Percentiles rank a stretch among this genome's conserved stretches.
phyloP scores from a whole-genome alignment of 1,140 invertebrate species.

The Cydia pomonella region DNA sequence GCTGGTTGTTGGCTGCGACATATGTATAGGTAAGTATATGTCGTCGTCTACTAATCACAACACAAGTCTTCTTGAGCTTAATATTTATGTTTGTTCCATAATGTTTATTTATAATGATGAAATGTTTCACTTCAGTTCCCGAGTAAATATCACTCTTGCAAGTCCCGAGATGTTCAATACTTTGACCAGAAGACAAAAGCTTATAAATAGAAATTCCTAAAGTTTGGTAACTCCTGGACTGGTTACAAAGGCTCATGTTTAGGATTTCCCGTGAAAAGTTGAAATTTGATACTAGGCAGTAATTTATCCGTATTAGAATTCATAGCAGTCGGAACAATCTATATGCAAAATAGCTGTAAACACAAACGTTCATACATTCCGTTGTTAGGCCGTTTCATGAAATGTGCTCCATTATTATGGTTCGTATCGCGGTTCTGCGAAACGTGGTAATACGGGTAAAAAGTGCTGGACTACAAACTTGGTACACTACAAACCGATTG shows the following conservation, averaged over 20 bases:
- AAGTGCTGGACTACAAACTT: conserved; percentile 12
- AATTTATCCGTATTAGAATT: conserved; percentile 66
- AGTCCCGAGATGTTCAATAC: no score
- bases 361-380: conserved; percentile 54
- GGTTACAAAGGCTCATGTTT: conserved; percentile 6
- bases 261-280: conserved; percentile 48
- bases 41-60: no score
- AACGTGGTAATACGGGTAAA: conserved; percentile 14
- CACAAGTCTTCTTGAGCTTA: no score
- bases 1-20: no score
- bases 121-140: no score
- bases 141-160: no score
- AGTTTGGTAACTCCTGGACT: conserved; percentile 45
- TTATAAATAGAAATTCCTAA: not conserved
- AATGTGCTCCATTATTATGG: conserved; percentile 18
- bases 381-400: conserved; percentile 39
- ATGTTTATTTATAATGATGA: no score
- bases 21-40: no score
- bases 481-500: conserved; percentile 3
- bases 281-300: conserved; percentile 54
- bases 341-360: conserved; percentile 68
- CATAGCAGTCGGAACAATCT: conserved; percentile 61
- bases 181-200: no score
- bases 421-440: conserved; percentile 7
- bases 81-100: no score